phyloP scores from a whole-genome alignment of 2,113 vertebrate genomes.

The Chaetura pelagica region DNA sequence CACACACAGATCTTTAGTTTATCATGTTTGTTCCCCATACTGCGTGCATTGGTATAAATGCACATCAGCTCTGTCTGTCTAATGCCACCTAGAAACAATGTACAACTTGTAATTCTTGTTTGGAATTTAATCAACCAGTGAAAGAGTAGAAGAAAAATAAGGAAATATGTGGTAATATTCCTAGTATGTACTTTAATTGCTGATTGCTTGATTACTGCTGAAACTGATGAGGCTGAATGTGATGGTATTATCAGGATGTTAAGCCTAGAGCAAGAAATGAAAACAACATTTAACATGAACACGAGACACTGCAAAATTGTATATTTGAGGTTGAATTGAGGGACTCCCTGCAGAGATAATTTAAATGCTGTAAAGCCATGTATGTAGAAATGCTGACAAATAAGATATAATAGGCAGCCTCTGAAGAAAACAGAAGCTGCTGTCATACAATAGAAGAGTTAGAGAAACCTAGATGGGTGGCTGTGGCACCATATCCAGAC shows the following conservation, averaged over 20 bases:
- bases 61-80: neutral
- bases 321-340: neutral
- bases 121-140: conserved; percentile 1
- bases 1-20: no score
- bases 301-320: neutral
- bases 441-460: neutral
- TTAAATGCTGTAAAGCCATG: neutral
- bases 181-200: conserved; percentile 27
- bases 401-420: neutral
- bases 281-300: conserved; percentile 11
- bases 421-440: neutral
- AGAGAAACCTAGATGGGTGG: neutral
- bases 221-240: conserved; percentile 16
- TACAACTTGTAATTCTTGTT: neutral
- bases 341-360: neutral
- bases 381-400: neutral
- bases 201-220: conserved; percentile 46
- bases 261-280: conserved; percentile 18
- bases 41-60: no score
- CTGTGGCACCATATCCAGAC: neutral
- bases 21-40: no score
- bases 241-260: conserved; percentile 21
- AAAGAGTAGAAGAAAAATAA: neutral
- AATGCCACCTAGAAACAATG: neutral
- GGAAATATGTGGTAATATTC: neutral